Evolutionary conservation across 92 coral and sea anemone species (phyloP), one percentile per base, ranked within the genome.

Genomic region (Epizoanthus stellaris): DNA sequence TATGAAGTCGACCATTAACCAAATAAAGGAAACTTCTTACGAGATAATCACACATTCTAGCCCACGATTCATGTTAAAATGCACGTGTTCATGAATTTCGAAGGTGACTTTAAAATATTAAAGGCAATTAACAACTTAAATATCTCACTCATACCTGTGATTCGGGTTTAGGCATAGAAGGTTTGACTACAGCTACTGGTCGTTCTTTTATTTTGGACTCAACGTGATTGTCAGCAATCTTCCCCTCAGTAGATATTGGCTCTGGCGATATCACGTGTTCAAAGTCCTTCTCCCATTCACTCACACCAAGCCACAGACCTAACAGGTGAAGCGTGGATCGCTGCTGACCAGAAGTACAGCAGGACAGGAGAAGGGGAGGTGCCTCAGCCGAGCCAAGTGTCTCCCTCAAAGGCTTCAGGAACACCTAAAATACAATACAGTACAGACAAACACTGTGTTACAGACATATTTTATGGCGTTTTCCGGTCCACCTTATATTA

Each of bases 231-330:
- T 63, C 70, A 8, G 34, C 82, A 59, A 61, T 34, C 0, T 49
- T 71, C 21, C 63, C 77, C 25, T 43, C 89, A 53, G 21, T 56
- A 30, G 65, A 84, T 14, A 60, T 19, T 56, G 6, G 74, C 40
- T 68, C 52, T 58, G 57, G 79, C 4, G 88, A 75, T 7, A 90
- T 81, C 19, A 67, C 82, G 56, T 45, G 60, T 38, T 86, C 89
- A 74, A 95, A 95, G 86, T 95, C 94, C 43, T 93, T 92, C 75
- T 71, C 82, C 97, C 95, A 95, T 38, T 93, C 90, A 16, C 80
- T 91, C 20, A 91, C 73, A 3, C 98, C 98, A n/a, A 95, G 92
- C 36, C 68, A 75, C 34, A 95, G 84, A 40, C 98, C 98, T 40
- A 95, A 79, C 54, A 64, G 92, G 73, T 95, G 98, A 62, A 95